These are phyloP conservation scores for Drepanosiphum platanoidis DNA, from an alignment of 2,888 invertebrate species.

Conservation along the genomic window DNA sequence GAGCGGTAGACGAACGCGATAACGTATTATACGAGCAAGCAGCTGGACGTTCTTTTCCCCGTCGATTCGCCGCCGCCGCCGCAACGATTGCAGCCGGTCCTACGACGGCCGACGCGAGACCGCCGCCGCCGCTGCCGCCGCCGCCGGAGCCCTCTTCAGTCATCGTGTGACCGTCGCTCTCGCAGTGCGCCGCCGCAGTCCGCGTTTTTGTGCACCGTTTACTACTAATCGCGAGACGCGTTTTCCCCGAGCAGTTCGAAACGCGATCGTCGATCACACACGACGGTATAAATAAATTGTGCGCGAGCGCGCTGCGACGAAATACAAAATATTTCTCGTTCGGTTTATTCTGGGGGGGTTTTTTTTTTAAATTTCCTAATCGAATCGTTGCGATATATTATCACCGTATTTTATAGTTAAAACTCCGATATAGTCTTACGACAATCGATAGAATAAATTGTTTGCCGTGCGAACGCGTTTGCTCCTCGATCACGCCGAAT, in stretches of 20 bases:
- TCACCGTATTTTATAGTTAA: no score
- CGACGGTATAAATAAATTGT: no score
- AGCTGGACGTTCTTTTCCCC: not conserved
- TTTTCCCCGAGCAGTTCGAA: no score
- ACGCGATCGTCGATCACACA: no score
- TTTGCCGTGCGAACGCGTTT: no score
- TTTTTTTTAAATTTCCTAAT: not conserved
- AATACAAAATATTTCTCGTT: no score
- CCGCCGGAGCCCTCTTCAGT: not conserved
- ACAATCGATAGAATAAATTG: no score
- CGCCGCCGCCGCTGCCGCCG: not conserved
- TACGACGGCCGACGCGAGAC: not conserved
- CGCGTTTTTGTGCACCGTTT: not conserved
- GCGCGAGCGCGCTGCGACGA: not conserved
- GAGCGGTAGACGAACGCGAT: not conserved
- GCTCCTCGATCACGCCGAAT: no score
- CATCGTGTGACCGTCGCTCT: conserved; percentile 15
- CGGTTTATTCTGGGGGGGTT: not conserved
- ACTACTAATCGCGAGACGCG: not conserved
- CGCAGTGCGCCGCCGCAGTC: conserved; percentile 21
- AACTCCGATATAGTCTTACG: no score
- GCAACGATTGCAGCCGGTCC: conserved; percentile 5
- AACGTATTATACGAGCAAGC: not conserved
- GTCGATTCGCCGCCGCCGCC: conserved; percentile 1
- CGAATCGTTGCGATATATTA: not conserved